Evolutionary conservation across 2,888 invertebrate genomes (phyloP).

Genomic region (Steinernema scapterisci): DNA sequence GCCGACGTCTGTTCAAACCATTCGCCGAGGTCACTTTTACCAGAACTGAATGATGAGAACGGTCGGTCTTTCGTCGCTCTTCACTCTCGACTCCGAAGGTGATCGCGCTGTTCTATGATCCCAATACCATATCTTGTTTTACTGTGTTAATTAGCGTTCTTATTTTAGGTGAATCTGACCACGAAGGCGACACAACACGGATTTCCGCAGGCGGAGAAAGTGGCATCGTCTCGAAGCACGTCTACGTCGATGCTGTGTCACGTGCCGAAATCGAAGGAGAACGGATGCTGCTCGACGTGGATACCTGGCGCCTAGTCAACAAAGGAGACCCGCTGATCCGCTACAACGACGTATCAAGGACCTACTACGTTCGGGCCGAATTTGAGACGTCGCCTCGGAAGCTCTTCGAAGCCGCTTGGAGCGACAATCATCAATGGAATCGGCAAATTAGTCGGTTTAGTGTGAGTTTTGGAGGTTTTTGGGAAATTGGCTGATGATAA

Average conservation of each 20-base stretch:
- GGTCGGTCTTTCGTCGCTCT: too few species aligned
- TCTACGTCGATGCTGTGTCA: background rate
- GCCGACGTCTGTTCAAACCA: too few species aligned
- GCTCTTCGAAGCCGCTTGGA: conserved; percentile 56
- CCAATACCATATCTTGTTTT: too few species aligned
- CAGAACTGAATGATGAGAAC: too few species aligned
- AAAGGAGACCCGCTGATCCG: conserved; percentile 40
- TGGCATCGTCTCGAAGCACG: conserved; percentile 1
- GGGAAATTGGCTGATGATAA: background rate
- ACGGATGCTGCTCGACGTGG: conserved; percentile 26
- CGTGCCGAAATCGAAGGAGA: conserved; percentile 12
- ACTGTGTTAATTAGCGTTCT: too few species aligned
- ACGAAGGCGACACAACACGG: background rate
- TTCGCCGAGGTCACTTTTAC: too few species aligned
- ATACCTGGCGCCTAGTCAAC: conserved; percentile 35
- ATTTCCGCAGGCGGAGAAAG: conserved; percentile 3
- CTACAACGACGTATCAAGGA: conserved; percentile 38
- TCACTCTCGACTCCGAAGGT: too few species aligned
- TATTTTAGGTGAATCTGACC: conserved; percentile 18
- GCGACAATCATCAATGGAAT: conserved; percentile 56
- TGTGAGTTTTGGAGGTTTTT: conserved; percentile 1
- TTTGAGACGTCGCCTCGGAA: conserved; percentile 45
- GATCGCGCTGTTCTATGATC: too few species aligned
- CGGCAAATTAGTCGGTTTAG: conserved; percentile 43
- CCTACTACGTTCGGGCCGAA: conserved; percentile 49